Percentiles rank a stretch among this genome's conserved stretches.
These are phyloP conservation scores for Cryptoblepharus egeriae DNA, from an alignment of 2,797 vertebrate genomes.

Conservation along the genomic window DNA sequence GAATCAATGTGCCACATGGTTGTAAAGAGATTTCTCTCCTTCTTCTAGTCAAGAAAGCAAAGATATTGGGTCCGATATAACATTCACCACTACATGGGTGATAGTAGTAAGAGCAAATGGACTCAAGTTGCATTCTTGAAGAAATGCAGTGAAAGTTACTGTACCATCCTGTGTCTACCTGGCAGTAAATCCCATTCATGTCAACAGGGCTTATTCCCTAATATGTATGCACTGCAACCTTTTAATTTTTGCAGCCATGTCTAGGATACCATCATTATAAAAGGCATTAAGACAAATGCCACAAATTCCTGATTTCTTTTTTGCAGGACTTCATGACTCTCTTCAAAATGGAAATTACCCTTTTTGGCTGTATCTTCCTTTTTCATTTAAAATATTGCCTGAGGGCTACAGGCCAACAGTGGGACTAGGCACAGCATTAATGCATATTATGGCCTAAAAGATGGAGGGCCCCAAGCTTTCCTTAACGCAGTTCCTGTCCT, in stretches of 20 bases:
- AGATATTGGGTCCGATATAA: no score
- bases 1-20: neutral
- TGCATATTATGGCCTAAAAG: neutral
- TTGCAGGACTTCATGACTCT: neutral
- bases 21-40: no score
- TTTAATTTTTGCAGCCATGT: neutral
- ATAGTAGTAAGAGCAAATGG: neutral
- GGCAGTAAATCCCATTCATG: no score
- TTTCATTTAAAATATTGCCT: neutral
- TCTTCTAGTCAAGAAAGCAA: no score
- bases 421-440: neutral
- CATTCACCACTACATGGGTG: neutral
- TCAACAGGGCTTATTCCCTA: no score
- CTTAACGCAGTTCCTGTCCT: neutral
- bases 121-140: neutral
- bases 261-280: neutral
- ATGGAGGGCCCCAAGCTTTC: neutral
- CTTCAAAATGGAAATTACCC: neutral
- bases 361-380: conserved; percentile 1
- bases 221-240: neutral
- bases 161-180: neutral
- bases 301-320: neutral
- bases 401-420: neutral
- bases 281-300: neutral
- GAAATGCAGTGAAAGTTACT: neutral